phyloP scores from a whole-genome alignment of 53 echinoderm and acorn worm genomes.

The Luidia sarsii region DNA sequence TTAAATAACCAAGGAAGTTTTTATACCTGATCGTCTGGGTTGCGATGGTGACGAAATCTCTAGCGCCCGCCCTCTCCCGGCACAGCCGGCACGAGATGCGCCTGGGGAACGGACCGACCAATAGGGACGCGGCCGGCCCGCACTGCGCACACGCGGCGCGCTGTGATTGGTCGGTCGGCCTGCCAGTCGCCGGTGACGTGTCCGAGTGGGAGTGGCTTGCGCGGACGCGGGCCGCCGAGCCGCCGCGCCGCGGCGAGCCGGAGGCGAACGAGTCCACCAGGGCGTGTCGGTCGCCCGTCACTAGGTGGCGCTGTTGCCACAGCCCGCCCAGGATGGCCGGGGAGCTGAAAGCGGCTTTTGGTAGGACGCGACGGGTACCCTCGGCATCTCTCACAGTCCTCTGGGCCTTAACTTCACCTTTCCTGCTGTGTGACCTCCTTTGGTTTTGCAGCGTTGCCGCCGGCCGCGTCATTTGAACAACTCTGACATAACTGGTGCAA shows the following conservation, averaged over 20 bases:
- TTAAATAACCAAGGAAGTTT: no score
- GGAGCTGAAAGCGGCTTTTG: slow-evolving; percentile 25
- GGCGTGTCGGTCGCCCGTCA: slow-evolving; percentile 27
- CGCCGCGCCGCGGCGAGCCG: slow-evolving; percentile 1
- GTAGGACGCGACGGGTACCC: neutral
- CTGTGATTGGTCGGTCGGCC: neutral
- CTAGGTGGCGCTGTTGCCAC: slow-evolving; percentile 47
- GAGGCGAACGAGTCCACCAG: slow-evolving; percentile 44
- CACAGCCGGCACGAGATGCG: slow-evolving; percentile 35
- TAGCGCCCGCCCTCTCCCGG: slow-evolving; percentile 32
- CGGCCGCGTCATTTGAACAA: slow-evolving; percentile 39
- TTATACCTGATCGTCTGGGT: no score
- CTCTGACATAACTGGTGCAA: slow-evolving; percentile 33
- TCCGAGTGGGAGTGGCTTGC: slow-evolving; percentile 15
- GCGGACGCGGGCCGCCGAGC: neutral
- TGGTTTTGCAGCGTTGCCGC: slow-evolving; percentile 22
- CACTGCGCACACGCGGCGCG: slow-evolving; percentile 8
- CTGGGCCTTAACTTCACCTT: neutral
- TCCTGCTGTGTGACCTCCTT: neutral
- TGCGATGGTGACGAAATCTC: no score
- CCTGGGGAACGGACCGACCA: slow-evolving; percentile 31
- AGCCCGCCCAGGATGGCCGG: slow-evolving; percentile 53
- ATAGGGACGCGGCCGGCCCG: slow-evolving; percentile 10
- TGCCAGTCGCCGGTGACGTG: slow-evolving; percentile 26
- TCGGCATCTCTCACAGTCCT: neutral